phyloP scores from a whole-genome alignment of 2,888 invertebrate species.

The Drosophila prostipennis region DNA sequence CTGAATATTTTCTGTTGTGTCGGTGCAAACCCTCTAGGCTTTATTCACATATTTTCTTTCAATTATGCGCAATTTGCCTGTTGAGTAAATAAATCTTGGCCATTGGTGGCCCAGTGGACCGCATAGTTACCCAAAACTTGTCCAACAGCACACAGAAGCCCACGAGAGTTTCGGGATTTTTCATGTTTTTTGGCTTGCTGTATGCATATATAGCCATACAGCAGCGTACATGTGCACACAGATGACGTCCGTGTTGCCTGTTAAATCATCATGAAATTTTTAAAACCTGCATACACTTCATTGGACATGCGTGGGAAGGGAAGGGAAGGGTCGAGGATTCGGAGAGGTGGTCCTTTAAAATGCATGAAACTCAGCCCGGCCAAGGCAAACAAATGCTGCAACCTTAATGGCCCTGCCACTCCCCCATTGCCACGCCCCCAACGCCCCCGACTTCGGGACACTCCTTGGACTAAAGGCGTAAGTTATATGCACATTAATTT shows the following conservation, averaged over 20 bases:
- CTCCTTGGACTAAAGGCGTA: conserved; percentile 42
- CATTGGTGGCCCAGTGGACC: conserved; percentile 37
- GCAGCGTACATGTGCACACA: conserved; percentile 15
- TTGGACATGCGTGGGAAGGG: conserved; percentile 49
- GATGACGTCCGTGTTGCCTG: conserved; percentile 46
- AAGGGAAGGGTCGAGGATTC: too few relatives aligned
- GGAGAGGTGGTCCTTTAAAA: conserved; percentile 57
- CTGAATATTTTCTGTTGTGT: neutral
- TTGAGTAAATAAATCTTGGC: conserved; percentile 65
- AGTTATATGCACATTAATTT: conserved; percentile 74
- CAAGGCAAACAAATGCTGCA: conserved; percentile 61
- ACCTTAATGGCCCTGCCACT: conserved; percentile 53
- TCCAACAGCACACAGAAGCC: conserved; percentile 12
- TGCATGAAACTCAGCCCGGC: conserved; percentile 58
- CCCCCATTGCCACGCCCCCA: conserved; percentile 8
- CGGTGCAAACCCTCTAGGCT: conserved; percentile 3
- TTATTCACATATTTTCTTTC: conserved; percentile 60
- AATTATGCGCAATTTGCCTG: conserved; percentile 73
- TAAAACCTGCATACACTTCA: conserved; percentile 71
- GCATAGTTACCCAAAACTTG: conserved; percentile 42
- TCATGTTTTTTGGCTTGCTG: conserved; percentile 24
- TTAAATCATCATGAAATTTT: conserved; percentile 74
- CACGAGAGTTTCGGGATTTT: conserved; percentile 20
- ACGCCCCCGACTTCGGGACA: conserved; percentile 7
- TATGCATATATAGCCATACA: conserved; percentile 28